Conservation (phyloP, 37 sponge, comb jelly and placozoan species). For the Cliona cf. orientalis region DNA sequence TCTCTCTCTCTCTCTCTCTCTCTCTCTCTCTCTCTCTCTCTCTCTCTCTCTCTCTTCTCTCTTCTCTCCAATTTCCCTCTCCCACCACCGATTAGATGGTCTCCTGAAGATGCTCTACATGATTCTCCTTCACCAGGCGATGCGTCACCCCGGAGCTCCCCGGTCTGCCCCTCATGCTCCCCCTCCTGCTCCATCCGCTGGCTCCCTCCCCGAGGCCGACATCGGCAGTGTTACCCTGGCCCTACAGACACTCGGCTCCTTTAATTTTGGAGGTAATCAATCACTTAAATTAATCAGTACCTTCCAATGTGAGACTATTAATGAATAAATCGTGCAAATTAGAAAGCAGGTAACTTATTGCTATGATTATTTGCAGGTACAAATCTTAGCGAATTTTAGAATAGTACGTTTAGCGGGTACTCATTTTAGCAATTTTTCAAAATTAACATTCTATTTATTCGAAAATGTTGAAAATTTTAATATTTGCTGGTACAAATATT, state of each 20-base stretch:
- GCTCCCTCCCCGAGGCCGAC: slow-evolving; percentile 51
- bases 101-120: slow-evolving; percentile 81
- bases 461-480: too few relatives aligned
- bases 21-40: too few relatives aligned
- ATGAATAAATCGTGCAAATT: too few relatives aligned
- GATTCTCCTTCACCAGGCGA: slow-evolving; percentile 69
- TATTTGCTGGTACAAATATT: too few relatives aligned
- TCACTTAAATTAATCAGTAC: too few relatives aligned
- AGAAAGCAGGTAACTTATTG: too few relatives aligned
- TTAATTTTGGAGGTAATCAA: slow-evolving; percentile 78
- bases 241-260: slow-evolving; percentile 80
- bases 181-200: slow-evolving; percentile 6
- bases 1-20: slow-evolving; percentile 5
- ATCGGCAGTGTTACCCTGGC: slow-evolving; percentile 71
- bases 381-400: too few relatives aligned
- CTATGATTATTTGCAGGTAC: too few relatives aligned
- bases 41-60: neutral
- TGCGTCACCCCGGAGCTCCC: slow-evolving; percentile 79
- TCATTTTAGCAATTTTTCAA: too few relatives aligned
- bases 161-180: slow-evolving; percentile 27
- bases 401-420: too few relatives aligned
- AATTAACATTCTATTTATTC: too few relatives aligned
- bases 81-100: slow-evolving; percentile 49
- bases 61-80: neutral
- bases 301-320: too few relatives aligned